Conservation (phyloP, 2,113 vertebrate species). For the Toxotes jaculatrix region DNA sequence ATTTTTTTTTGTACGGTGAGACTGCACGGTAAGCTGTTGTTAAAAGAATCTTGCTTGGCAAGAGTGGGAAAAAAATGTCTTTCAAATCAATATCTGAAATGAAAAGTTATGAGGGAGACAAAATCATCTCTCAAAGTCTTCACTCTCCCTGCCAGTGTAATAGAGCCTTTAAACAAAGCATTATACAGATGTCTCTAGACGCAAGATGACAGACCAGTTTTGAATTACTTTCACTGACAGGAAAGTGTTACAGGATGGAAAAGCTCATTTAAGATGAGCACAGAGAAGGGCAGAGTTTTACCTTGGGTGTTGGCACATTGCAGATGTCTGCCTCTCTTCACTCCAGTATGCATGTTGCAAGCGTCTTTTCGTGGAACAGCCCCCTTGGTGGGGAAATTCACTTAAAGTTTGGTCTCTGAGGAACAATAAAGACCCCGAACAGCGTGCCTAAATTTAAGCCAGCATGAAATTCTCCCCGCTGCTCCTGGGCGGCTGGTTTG, state of each 20-base stretch:
- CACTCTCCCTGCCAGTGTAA: conserved; percentile 35
- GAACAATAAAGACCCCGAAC: conserved; percentile 80
- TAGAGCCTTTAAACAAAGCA: conserved; percentile 64
- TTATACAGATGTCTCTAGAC: conserved; percentile 53
- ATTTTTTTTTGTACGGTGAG: not conserved
- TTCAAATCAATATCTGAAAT: conserved; percentile 46
- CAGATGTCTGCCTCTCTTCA: conserved; percentile 70
- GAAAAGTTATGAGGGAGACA: conserved; percentile 60
- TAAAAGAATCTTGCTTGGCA: conserved; percentile 29
- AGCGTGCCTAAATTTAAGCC: conserved; percentile 78
- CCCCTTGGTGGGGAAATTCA: conserved; percentile 72
- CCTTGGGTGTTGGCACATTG: conserved; percentile 72
- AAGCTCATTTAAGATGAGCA: conserved; percentile 60
- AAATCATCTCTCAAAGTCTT: conserved; percentile 53
- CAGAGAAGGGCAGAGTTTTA: conserved; percentile 55
- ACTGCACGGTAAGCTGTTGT: conserved; percentile 8
- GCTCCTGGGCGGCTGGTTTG: conserved; percentile 68
- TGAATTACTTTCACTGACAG: conserved; percentile 58
- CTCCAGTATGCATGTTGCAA: conserved; percentile 41
- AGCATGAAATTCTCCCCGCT: conserved; percentile 75
- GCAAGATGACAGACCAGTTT: conserved; percentile 47
- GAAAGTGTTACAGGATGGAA: conserved; percentile 45
- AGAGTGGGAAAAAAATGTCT: conserved; percentile 6
- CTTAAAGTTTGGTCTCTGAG: conserved; percentile 78
- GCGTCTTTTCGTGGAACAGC: conserved; percentile 20